These are phyloP conservation scores for Notodonta dromedarius DNA, from an alignment of 2,888 invertebrate species.

Conservation along the genomic window DNA sequence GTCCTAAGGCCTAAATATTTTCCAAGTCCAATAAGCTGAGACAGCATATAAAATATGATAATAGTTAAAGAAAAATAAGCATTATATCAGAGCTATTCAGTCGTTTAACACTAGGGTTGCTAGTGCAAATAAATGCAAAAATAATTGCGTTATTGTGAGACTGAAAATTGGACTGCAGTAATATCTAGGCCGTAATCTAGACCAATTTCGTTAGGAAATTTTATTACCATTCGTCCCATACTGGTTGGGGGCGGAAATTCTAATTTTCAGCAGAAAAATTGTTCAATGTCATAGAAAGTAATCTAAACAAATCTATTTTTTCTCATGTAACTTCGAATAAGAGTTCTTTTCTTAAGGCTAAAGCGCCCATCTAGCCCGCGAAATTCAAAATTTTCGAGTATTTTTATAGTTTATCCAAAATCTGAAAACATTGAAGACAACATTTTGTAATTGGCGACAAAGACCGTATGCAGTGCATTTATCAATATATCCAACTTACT, in stretches of 20 bases:
- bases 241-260: conserved; percentile 36
- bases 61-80: conserved; percentile 12
- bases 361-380: no score
- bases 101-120: conserved; percentile 16
- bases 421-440: no score
- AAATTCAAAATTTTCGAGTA: no score
- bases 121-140: conserved; percentile 22
- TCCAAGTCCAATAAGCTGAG: conserved; percentile 12
- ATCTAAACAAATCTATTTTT: background rate
- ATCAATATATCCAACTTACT: no score
- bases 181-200: conserved; percentile 22
- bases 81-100: conserved; percentile 19
- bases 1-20: conserved; percentile 13
- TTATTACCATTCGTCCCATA: conserved; percentile 59
- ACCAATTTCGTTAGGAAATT: conserved; percentile 63
- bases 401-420: no score
- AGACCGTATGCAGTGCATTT: no score
- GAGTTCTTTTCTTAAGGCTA: conserved; percentile 5
- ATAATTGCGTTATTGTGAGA: conserved; percentile 2
- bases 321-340: background rate
- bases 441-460: no score
- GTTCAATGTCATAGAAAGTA: background rate
- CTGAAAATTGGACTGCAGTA: conserved; percentile 6
- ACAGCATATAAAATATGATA: background rate
- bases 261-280: no score